Evolutionary conservation across 2,797 vertebrate species (phyloP).

Genomic region (Calcarius lapponicus): DNA sequence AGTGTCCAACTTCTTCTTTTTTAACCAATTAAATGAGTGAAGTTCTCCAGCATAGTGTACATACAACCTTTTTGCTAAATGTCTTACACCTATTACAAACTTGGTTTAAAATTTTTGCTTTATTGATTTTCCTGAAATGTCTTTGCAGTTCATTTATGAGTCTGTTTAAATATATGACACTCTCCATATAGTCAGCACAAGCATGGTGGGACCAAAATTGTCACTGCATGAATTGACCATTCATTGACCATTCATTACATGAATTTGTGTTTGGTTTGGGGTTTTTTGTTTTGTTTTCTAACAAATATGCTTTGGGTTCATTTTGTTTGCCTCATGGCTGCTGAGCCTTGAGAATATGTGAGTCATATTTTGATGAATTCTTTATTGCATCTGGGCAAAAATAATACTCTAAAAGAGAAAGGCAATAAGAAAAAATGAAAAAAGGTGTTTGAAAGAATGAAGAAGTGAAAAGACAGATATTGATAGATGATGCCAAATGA

Average conservation of each 20-base stretch:
- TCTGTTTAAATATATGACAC: background rate
- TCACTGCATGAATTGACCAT: background rate
- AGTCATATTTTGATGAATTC: background rate
- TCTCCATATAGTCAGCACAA: background rate
- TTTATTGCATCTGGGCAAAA: background rate
- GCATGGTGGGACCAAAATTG: background rate
- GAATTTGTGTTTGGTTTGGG: background rate
- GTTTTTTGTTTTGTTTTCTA: background rate
- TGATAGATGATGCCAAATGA: background rate
- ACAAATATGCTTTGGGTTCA: background rate
- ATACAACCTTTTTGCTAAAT: background rate
- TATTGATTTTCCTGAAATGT: background rate
- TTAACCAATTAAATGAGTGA: background rate
- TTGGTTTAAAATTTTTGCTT: background rate
- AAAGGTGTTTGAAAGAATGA: background rate
- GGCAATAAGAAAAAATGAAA: background rate
- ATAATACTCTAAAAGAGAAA: background rate
- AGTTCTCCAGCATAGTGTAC: background rate
- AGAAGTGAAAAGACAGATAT: background rate
- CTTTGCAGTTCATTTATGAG: background rate
- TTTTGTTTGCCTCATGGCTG: background rate
- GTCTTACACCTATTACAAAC: background rate
- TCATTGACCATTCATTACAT: background rate
- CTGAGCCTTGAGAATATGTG: background rate
- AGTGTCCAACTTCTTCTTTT: background rate